phyloP scores from a whole-genome alignment of 1,140 invertebrate species.

The Agrypnia vestita region DNA sequence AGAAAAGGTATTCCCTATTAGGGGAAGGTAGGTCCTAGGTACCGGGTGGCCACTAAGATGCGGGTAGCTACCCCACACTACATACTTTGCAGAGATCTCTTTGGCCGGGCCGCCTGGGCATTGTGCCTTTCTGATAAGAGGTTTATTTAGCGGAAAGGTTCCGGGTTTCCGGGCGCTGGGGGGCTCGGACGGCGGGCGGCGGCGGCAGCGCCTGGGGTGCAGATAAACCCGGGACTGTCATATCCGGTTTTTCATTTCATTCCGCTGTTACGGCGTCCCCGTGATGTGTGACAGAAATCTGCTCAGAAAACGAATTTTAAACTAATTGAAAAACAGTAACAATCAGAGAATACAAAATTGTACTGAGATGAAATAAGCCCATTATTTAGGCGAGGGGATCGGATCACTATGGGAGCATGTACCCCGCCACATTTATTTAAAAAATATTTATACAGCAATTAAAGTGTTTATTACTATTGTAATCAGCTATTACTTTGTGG shows the following conservation, averaged over 20 bases:
- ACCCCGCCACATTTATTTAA: no score
- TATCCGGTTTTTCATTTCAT: slow-evolving; percentile 13
- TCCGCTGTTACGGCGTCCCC: neutral
- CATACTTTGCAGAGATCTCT: slow-evolving; percentile 61
- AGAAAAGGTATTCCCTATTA: slow-evolving; percentile 13
- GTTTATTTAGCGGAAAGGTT: slow-evolving; percentile 62
- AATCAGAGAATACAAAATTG: no score
- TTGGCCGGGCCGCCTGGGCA: slow-evolving; percentile 57
- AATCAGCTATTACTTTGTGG: no score
- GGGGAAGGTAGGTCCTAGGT: slow-evolving; percentile 2
- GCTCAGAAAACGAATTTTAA: no score
- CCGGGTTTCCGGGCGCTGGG: slow-evolving; percentile 17
- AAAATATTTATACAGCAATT: no score
- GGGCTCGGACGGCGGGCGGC: neutral
- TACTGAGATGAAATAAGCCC: no score
- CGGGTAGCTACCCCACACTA: slow-evolving; percentile 18
- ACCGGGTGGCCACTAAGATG: slow-evolving; percentile 3
- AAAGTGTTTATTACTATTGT: no score
- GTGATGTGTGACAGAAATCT: no score
- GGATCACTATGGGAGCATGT: no score
- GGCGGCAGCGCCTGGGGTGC: slow-evolving; percentile 6
- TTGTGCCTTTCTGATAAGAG: slow-evolving; percentile 61
- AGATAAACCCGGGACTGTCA: slow-evolving; percentile 18
- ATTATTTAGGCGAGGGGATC: no score
- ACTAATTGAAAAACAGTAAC: no score